Evolutionary conservation across 2,888 invertebrate genomes (phyloP).

Genomic region (Drosophila mimetica): DNA sequence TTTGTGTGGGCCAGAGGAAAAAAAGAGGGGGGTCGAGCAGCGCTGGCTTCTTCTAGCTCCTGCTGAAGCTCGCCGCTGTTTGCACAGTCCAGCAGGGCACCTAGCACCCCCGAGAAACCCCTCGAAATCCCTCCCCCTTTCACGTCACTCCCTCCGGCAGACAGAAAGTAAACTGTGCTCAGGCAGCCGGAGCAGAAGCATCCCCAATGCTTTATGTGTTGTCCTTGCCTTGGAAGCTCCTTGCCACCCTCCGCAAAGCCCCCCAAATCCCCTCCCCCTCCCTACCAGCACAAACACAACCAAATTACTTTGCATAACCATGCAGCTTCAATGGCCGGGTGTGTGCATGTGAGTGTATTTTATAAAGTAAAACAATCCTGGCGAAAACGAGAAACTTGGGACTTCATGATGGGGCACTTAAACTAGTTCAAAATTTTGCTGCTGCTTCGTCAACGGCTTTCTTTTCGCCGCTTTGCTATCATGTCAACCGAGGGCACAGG

Average conservation of each 20-base stretch:
- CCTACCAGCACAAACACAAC: constrained; percentile 62
- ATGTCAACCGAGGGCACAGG: constrained; percentile 64
- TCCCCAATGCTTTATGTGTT: constrained; percentile 68
- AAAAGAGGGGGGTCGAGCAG: constrained; percentile 37
- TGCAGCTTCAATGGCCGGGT: constrained; percentile 68
- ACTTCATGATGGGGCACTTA: constrained; percentile 80
- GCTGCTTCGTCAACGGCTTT: constrained; percentile 55
- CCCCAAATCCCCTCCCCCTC: constrained; percentile 1
- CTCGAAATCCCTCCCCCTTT: constrained; percentile 6
- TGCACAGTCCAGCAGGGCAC: constrained; percentile 63
- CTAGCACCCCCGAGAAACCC: constrained; percentile 52
- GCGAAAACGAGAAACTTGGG: constrained; percentile 79
- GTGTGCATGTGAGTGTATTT: constrained; percentile 56
- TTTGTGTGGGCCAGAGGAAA: constrained; percentile 69
- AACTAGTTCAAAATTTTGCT: constrained; percentile 79
- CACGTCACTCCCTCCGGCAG: constrained; percentile 1
- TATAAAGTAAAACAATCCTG: constrained; percentile 80
- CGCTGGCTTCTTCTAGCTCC: constrained; percentile 15
- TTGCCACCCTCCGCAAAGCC: constrained; percentile 34
- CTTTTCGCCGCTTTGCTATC: constrained; percentile 54
- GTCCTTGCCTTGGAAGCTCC: constrained; percentile 70
- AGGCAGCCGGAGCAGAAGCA: constrained; percentile 25
- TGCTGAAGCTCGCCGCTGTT: constrained; percentile 56
- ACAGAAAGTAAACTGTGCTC: constrained; percentile 64
- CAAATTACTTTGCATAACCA: constrained; percentile 79